Conservation (phyloP, 2,797 vertebrate genomes). For the Schizopygopsis pylzovi region DNA sequence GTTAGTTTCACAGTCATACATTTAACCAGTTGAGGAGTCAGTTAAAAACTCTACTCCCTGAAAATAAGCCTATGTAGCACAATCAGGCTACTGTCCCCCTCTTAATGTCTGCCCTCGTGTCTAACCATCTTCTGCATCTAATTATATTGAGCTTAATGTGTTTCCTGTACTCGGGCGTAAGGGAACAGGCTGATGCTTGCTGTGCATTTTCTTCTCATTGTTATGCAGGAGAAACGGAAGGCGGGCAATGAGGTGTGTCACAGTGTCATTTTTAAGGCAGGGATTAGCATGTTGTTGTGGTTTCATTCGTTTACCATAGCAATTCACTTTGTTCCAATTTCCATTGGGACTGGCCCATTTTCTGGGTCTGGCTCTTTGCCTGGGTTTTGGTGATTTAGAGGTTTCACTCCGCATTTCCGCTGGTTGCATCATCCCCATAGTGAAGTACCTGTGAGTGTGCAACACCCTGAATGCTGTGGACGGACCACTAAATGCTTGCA, state of each 20-base stretch:
- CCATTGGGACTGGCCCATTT: constrained; percentile 9
- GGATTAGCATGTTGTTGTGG: constrained; percentile 44
- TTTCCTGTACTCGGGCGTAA: constrained; percentile 40
- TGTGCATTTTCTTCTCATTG: constrained; percentile 46
- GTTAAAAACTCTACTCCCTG: background rate
- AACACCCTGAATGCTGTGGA: constrained; percentile 38
- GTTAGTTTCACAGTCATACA: background rate
- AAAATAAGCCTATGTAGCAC: constrained; percentile 30
- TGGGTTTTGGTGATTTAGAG: constrained; percentile 42
- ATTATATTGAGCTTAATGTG: constrained; percentile 55
- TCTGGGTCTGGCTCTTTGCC: constrained; percentile 30
- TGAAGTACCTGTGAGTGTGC: constrained; percentile 34
- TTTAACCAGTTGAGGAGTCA: background rate
- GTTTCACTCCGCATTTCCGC: constrained; percentile 46
- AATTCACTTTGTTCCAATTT: constrained; percentile 24
- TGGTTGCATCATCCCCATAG: constrained; percentile 56
- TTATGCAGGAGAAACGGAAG: constrained; percentile 7
- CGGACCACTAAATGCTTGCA: background rate
- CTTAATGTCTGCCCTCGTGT: constrained; percentile 52
- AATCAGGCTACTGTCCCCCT: constrained; percentile 42
- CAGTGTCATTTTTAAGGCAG: constrained; percentile 45
- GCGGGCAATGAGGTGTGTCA: constrained; percentile 36
- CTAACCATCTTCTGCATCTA: constrained; percentile 51
- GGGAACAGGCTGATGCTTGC: constrained; percentile 36
- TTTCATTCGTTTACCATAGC: constrained; percentile 15